Evolutionary conservation across 2,888 invertebrate species (phyloP).

Genomic region (Platycnemis pennipes): DNA sequence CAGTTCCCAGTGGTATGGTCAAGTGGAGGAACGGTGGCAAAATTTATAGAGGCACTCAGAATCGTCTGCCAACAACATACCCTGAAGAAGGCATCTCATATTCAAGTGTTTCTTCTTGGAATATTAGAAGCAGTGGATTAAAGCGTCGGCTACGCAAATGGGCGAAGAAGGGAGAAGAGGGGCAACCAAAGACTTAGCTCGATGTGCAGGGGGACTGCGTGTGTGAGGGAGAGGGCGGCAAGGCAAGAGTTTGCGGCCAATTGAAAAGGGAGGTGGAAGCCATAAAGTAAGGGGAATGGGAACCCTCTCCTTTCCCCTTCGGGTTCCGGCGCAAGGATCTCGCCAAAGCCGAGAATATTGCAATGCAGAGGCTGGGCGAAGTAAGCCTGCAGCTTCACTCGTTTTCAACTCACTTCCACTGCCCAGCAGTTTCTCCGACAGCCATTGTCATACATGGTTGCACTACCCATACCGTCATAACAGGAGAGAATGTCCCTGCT

Average conservation of each 20-base stretch:
- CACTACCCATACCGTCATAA: too few relatives aligned
- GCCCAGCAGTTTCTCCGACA: neutral
- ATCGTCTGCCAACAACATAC: neutral
- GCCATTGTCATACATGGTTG: too few relatives aligned
- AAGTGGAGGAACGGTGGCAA: too few relatives aligned
- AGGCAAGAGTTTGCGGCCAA: neutral
- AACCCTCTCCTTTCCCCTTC: neutral
- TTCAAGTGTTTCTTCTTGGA: neutral
- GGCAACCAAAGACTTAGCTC: neutral
- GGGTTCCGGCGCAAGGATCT: neutral
- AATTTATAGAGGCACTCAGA: neutral
- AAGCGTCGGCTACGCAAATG: neutral
- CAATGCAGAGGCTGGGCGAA: neutral
- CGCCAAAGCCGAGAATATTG: neutral
- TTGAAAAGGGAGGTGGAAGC: neutral
- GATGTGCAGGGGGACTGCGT: neutral
- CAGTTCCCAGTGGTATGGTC: too few relatives aligned
- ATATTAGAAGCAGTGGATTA: neutral
- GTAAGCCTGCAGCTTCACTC: too few relatives aligned
- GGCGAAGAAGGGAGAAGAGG: neutral
- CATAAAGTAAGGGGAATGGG: neutral
- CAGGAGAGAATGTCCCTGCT: too few relatives aligned
- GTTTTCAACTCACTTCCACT: neutral
- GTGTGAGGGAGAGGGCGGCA: neutral
- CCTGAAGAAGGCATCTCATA: neutral